Evolutionary conservation across 2,888 invertebrate genomes (phyloP), one percentile per base, ranked within the genome.

Genomic region (Brachypterus glaber): DNA sequence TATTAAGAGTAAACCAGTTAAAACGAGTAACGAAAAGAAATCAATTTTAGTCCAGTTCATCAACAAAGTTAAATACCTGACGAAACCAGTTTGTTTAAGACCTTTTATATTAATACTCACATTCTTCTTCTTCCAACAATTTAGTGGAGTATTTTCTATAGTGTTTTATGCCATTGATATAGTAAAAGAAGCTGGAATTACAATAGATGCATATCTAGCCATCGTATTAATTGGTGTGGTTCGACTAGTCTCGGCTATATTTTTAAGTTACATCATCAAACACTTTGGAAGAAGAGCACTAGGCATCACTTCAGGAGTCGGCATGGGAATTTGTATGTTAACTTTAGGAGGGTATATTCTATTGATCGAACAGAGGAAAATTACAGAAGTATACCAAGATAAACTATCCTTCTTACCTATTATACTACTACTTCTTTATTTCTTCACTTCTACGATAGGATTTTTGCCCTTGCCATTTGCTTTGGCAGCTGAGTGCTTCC

Each of bases 101-200:
- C 74, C 74, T 0, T 68, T 73, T 35, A 29, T 56, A 4, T 62
- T 74, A 8, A 66, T 74, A 49, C 46, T 68, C 2, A 42, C 52
- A 0, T 73, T 63, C 50, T 74, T 74, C 53, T 68, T 74, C 44
- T 74, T 75, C 49, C 74, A 75, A 52, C 76, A 76, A 52, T 69
- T 73, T 43, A 66, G 72, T 3, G 76, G 76, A 0, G 63, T 69
- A 2, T 74, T 73, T 44, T 69, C 71, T 0, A 60, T 74, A 2
- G 66, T 76, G 5, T 73, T 72, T 44, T 76, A 75, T 48, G 73
- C 74, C 7, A 68, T 74, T 0, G 64, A 70, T 43, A 67, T 76
- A 0, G 68, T 67, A 2, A 45, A 55, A 17, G 64, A 64, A 29
- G 69, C 72, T 0, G 71, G 70, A 0, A 57, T 72, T 0, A 56